These are phyloP conservation scores for Lophura nycthemera DNA, from an alignment of 2,113 vertebrate genomes.

Conservation along the genomic window DNA sequence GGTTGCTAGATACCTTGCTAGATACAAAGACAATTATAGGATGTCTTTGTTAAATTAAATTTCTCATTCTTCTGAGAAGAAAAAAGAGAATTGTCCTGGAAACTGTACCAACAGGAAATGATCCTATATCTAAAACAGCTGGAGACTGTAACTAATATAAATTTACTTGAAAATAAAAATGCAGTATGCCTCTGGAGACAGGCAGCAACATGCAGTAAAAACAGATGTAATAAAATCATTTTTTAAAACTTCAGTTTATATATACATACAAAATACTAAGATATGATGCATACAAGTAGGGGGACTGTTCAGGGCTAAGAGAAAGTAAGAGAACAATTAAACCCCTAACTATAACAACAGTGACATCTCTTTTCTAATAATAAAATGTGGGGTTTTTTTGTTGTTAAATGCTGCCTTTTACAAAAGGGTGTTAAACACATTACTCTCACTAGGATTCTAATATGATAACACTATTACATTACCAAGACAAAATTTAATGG, in stretches of 20 bases:
- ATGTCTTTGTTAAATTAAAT: slow-evolving; percentile 84
- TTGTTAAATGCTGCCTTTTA: neutral
- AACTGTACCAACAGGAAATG: slow-evolving; percentile 84
- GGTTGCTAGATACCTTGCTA: slow-evolving; percentile 81
- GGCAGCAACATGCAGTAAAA: slow-evolving; percentile 78
- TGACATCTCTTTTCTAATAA: neutral
- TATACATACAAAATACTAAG: slow-evolving; percentile 58
- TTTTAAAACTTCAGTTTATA: slow-evolving; percentile 66
- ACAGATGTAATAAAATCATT: slow-evolving; percentile 78
- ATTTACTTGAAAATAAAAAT: slow-evolving; percentile 86
- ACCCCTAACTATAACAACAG: neutral
- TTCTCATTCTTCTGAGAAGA: slow-evolving; percentile 78
- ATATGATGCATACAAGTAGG: slow-evolving; percentile 36
- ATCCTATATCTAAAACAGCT: slow-evolving; percentile 86
- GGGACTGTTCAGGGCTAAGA: slow-evolving; percentile 21
- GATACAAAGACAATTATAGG: slow-evolving; percentile 85
- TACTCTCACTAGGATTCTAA: slow-evolving; percentile 31
- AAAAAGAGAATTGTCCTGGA: slow-evolving; percentile 77
- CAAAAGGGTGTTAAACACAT: slow-evolving; percentile 24
- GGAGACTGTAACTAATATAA: slow-evolving; percentile 85
- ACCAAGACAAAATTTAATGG: slow-evolving; percentile 36
- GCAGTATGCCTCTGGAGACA: slow-evolving; percentile 81
- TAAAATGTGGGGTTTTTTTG: neutral
- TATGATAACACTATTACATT: slow-evolving; percentile 32
- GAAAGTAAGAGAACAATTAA: slow-evolving; percentile 34